phyloP scores from a whole-genome alignment of 2,888 invertebrate species.

The Dermolepida albohirtum region DNA sequence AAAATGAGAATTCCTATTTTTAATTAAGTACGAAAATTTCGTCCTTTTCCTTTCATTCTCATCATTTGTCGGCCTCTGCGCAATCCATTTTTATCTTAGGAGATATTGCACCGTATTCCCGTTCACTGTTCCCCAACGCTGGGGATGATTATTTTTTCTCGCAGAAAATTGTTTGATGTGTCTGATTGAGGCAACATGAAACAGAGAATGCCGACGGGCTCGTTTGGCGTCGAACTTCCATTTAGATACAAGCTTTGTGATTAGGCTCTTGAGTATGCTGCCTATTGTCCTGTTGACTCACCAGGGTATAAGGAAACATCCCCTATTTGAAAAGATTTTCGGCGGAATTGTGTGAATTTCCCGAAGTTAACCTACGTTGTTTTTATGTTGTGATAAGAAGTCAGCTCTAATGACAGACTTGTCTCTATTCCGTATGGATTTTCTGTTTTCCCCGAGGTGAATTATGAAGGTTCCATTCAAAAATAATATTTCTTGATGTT shows the following conservation, averaged over 20 bases:
- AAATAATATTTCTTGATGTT: neutral
- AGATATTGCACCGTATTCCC: conserved; percentile 4
- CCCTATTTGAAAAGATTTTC: conserved; percentile 19
- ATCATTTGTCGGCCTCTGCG: neutral
- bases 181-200: conserved; percentile 23
- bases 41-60: neutral
- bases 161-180: conserved; percentile 30
- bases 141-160: conserved; percentile 34
- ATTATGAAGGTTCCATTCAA: conserved; percentile 18
- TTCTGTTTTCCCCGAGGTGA: conserved; percentile 1
- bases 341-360: conserved; percentile 23
- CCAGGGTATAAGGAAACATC: conserved; percentile 34
- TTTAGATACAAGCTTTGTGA: conserved; percentile 40
- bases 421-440: conserved; percentile 11
- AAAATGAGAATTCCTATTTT: conserved; percentile 26
- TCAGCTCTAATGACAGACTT: conserved; percentile 25
- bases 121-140: neutral
- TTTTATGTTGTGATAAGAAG: conserved; percentile 35
- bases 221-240: conserved; percentile 28
- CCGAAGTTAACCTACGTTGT: conserved; percentile 32
- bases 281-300: conserved; percentile 36
- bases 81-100: neutral
- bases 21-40: conserved; percentile 21
- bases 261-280: conserved; percentile 39
- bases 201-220: conserved; percentile 30